Evolutionary conservation across 2,113 vertebrate species (phyloP), one percentile per base, ranked within the genome.

Genomic region (Pithys albifrons): DNA sequence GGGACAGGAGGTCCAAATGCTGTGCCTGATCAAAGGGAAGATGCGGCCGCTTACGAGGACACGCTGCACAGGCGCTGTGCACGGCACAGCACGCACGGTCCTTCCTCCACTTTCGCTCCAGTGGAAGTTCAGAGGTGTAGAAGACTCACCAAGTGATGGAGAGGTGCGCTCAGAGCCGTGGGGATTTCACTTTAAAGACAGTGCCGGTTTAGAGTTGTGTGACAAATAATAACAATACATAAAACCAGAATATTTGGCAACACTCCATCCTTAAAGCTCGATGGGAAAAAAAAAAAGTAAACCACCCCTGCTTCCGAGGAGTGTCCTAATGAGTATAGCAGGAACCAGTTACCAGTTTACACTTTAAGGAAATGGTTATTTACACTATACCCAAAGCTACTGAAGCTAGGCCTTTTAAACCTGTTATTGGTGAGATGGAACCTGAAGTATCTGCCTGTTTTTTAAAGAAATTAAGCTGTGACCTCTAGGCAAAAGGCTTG

Each of bases 281-380:
- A 6, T 14, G 49, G 28, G 9, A 27, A 61, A 33, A 70, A 77
- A 39, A 15, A 65, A 31, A 75, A 31, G 22, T 12, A 67, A 67
- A 49, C 59, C 37, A 67, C 57, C 80, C 9, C 13, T 28, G 33
- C 29, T 65, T 83, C 55, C 0, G 1, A 73, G 79, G 59, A 80
- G 52, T 62, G 64, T 39, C 29, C 1, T 58, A 29, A 15, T 4
- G n/a, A 57, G 35, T 18, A 61, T 14, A 81, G 70, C 70, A 95
- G 73, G 66, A 91, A 94, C 84, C 46, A 39, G 62, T n/a, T 71
- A 94, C 80, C 46, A 33, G 62, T n/a, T 71, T 31, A 12, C 28
- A 20, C 77, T 65, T 89, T 13, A 70, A 78, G 92, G 90, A 94
- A 92, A 77, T 52, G 35, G 35, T 77, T 92, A 80, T 81, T 90